Evolutionary conservation across 2,113 vertebrate genomes (phyloP), one percentile per base, ranked within the genome.

Genomic region (Opisthocomus hoazin): DNA sequence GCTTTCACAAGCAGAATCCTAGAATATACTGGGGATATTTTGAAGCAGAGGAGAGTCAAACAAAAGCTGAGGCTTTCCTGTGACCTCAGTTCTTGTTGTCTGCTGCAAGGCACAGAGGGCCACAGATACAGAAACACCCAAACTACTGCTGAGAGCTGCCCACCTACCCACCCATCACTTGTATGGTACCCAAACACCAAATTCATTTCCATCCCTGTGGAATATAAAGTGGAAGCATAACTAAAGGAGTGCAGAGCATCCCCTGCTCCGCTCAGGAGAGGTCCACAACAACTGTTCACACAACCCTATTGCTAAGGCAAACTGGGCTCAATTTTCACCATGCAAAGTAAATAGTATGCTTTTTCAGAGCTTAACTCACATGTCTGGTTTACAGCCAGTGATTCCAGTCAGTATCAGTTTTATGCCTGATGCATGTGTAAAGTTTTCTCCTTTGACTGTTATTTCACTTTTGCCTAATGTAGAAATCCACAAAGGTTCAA

Each of bases 381-480:
- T 73, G 3, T 98, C 98, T 93, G 96, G 93, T 75, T 97, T 97
- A 93, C 99, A 99, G 96, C 97, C 97, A 80, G 97, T 95, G 78
- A 97, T 90, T n/a, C 96, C 97, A 95, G 97, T 98, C 94, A 99
- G 96, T 88, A 98, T 98, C 95, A 99, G 97, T 50, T 96, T 96
- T 95, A 98, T 97, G 89, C 94, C 89, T 54, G 95, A 98, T 10
- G 98, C 98, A 16, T 4, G 37, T 26, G 93, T 91, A 34, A 99
- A 99, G 97, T 99, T 99, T n/a, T 79, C 81, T 90, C 99, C 99
- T 2, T 56, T 98, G 91, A 99, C 91, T 57, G 96, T 82, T 32
- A 98, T 97, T 5, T 98, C 96, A 90, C 98, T 99, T 98, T 98
- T 99, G 63, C 99, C 99, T 78, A 98, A 95, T 60, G 98, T 98